Evolutionary conservation across 2,888 invertebrate species (phyloP).

Genomic region (Mylabris sibirica): DNA sequence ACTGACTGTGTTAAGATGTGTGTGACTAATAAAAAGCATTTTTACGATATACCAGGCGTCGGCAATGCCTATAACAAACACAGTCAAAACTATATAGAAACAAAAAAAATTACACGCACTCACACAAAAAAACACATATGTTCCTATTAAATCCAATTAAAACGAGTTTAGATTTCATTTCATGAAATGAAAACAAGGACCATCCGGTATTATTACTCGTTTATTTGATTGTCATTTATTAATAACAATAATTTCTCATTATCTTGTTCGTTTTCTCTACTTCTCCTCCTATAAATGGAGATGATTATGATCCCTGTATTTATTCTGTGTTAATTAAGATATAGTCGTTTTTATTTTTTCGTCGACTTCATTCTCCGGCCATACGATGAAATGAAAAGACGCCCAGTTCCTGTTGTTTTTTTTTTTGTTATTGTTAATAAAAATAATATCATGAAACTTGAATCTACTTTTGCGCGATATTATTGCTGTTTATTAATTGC

Average conservation of each 20-base stretch:
- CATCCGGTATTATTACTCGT: conserved; percentile 26
- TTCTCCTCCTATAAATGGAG: conserved; percentile 24
- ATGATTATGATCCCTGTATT: conserved; percentile 17
- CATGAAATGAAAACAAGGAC: conserved; percentile 24
- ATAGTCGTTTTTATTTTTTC: conserved; percentile 21
- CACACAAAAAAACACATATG: conserved; percentile 41
- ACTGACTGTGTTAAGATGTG: conserved; percentile 42
- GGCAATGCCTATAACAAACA: conserved; percentile 39
- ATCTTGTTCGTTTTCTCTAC: conserved; percentile 32
- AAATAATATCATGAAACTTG: neutral
- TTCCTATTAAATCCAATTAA: conserved; percentile 51
- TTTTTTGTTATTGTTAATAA: no score
- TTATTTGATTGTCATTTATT: conserved; percentile 28
- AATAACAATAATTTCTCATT: conserved; percentile 30
- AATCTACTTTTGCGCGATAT: neutral
- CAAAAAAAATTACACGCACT: no score
- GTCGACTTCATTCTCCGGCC: neutral
- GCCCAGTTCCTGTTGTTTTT: conserved; percentile 3
- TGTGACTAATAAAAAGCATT: conserved; percentile 45
- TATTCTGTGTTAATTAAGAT: conserved; percentile 27
- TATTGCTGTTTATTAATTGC: neutral
- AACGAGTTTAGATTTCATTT: conserved; percentile 25
- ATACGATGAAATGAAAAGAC: neutral
- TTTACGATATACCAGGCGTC: conserved; percentile 52
- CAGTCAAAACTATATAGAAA: conserved; percentile 39